phyloP scores from a whole-genome alignment of 1,140 invertebrate genomes.

The Doryteuthis pealeii region DNA sequence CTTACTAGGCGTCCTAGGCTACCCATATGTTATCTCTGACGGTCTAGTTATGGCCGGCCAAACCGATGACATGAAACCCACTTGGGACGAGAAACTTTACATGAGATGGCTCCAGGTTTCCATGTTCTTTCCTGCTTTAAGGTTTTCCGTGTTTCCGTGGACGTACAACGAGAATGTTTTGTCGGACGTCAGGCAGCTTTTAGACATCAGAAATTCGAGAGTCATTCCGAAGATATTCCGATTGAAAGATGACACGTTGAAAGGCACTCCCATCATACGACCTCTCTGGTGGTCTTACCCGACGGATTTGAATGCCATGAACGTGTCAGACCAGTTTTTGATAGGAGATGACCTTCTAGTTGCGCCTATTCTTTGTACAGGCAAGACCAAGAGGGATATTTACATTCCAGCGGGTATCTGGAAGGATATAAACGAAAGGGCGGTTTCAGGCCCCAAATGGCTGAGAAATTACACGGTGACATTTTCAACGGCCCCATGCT shows the following conservation, averaged over 20 bases:
- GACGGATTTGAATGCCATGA: conserved; percentile 75
- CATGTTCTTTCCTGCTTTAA: conserved; percentile 82
- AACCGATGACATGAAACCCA: conserved; percentile 1
- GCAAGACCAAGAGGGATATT: conserved; percentile 68
- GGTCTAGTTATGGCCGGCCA: conserved; percentile 21
- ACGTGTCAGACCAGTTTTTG: conserved; percentile 78
- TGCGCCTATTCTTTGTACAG: conserved; percentile 76
- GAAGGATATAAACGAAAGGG: conserved; percentile 26
- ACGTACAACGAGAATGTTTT: conserved; percentile 74
- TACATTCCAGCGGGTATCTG: conserved; percentile 62
- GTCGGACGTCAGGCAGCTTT: conserved; percentile 68
- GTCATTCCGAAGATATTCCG: conserved; percentile 63
- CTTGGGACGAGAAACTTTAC: conserved; percentile 78
- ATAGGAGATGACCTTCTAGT: conserved; percentile 80
- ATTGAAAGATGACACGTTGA: conserved; percentile 68
- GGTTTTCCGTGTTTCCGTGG: conserved; percentile 88
- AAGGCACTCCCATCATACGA: conserved; percentile 68
- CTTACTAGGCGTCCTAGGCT: conserved; percentile 81
- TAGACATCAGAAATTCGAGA: conserved; percentile 72
- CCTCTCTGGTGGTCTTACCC: conserved; percentile 91
- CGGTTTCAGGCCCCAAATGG: conserved; percentile 30
- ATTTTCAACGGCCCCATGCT: background rate
- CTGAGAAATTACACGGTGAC: conserved; percentile 15
- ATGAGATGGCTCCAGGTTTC: conserved; percentile 87
- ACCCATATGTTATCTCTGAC: conserved; percentile 79